Base-by-base conservation (phyloP, 2,888 invertebrate species). In the Caenorhabditis zanzibari region DNA sequence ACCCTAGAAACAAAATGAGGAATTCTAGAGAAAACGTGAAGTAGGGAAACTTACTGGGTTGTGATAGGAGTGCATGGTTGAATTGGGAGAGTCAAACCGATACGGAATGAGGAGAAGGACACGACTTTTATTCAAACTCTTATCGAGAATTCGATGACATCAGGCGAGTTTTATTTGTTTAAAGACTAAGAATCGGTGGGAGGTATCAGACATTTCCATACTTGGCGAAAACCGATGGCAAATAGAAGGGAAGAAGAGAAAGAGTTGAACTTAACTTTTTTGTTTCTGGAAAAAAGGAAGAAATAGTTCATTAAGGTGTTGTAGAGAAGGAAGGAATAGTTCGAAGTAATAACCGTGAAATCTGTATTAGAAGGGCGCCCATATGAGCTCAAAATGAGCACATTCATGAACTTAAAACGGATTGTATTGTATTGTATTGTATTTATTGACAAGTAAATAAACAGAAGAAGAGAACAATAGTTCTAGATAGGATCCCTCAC, bases 31-130 rank as follows among this genome's bases (percentile, higher is more conserved):
- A 16, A 24, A 69, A 41, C 12, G 35, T 22, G 24, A 32, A 58
- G n/a, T n/a, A 52, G 4, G n/a, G 35, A n/a, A 81, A 87, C 87
- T 81, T 56, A 87, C 87, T n/a, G 85, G 85, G 64, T 87, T 83
- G 69, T 87, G 85, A 81, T 85, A 83, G 69, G 81, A 81, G 75
- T 87, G 87, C 87, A 87, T 87, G 61, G 38, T 61, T 19, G 76
- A 44, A 10, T n/a, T 35, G 44, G 35, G 47, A 68, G 14, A 26
- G 26, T 63, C 24, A 63, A 54, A 63, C 63, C 63, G 63, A 44
- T 63, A 44, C 44, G 12, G 44, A 63, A 44, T 28, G 24, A 28
- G 28, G 63, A 22, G 41, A 76, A 47, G 47, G 59, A 59, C 35
- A 52, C 71, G 69, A 69, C 77, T 77, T 77, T 77, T 77, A 77